Evolutionary conservation across 2,888 invertebrate genomes (phyloP).

Genomic region (Calameuta pallipes): DNA sequence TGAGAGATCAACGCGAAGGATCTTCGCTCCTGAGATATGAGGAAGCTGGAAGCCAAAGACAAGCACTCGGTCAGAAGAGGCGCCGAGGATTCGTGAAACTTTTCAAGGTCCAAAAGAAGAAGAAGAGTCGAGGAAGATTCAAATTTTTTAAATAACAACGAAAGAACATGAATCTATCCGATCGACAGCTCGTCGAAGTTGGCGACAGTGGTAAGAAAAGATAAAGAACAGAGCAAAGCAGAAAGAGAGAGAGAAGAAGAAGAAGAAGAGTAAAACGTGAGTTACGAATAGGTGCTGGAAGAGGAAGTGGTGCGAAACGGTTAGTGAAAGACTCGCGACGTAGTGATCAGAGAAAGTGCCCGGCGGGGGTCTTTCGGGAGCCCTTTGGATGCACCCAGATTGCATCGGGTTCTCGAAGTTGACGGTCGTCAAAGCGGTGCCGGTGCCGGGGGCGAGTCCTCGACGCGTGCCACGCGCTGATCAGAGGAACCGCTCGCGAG

Average conservation of each 20-base stretch:
- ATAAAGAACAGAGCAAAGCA: not conserved
- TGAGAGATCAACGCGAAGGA: not conserved
- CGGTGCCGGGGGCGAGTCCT: constrained; percentile 62
- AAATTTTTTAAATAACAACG: not conserved
- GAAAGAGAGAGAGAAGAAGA: not conserved
- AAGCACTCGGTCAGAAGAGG: not conserved
- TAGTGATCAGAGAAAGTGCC: constrained; percentile 16
- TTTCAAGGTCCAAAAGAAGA: not conserved
- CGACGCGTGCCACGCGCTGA: constrained; percentile 63
- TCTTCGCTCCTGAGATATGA: not conserved
- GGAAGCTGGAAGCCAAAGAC: not conserved
- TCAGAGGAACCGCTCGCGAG: constrained; percentile 58
- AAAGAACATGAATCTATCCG: not conserved
- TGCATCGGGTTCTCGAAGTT: constrained; percentile 41
- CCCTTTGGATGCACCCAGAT: constrained; percentile 41
- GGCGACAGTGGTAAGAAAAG: not conserved
- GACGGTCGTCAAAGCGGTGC: constrained; percentile 58
- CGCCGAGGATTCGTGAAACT: not conserved
- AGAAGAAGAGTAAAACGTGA: constrained; percentile 15
- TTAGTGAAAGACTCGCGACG: not conserved
- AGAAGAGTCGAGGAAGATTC: not conserved
- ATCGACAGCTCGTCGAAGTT: not conserved
- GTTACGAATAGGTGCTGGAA: constrained; percentile 10
- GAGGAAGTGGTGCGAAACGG: constrained; percentile 2
- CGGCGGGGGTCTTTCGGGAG: constrained; percentile 38